Evolutionary conservation across 2,113 vertebrate species (phyloP).

Genomic region (Oophaga pumilio): DNA sequence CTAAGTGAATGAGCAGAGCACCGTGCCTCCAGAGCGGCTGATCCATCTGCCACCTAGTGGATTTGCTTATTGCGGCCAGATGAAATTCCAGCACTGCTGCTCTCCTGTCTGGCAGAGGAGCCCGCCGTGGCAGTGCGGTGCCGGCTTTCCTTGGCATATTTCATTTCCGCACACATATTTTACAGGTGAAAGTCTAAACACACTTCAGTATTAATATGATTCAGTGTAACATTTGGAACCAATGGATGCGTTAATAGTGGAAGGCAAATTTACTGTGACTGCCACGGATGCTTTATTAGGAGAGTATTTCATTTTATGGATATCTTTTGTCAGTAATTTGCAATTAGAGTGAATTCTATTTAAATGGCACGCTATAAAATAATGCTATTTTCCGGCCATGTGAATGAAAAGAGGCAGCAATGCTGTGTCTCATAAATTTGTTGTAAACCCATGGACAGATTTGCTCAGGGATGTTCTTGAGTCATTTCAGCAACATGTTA

Average conservation of each 20-base stretch:
- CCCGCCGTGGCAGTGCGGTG: not conserved
- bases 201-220: slow-evolving; percentile 50
- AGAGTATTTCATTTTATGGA: slow-evolving; percentile 51
- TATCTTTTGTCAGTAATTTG: slow-evolving; percentile 53
- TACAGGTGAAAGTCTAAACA: slow-evolving; percentile 36
- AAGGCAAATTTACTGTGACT: slow-evolving; percentile 43
- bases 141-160: not conserved
- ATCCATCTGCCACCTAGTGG: slow-evolving; percentile 50
- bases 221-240: slow-evolving; percentile 51
- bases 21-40: not conserved
- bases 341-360: slow-evolving; percentile 55
- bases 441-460: slow-evolving; percentile 27
- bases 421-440: slow-evolving; percentile 38
- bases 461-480: slow-evolving; percentile 1
- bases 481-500: slow-evolving; percentile 26
- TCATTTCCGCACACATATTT: slow-evolving; percentile 19
- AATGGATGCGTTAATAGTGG: slow-evolving; percentile 42
- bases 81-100: not conserved
- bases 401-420: not conserved
- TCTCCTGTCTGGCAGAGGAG: not conserved
- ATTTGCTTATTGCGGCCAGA: not conserved
- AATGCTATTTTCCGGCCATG: slow-evolving; percentile 31
- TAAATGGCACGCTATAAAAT: slow-evolving; percentile 50
- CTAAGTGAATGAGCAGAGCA: not conserved
- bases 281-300: slow-evolving; percentile 51